phyloP scores from a whole-genome alignment of 2,113 vertebrate species.

The Benitochromis conjunctus region DNA sequence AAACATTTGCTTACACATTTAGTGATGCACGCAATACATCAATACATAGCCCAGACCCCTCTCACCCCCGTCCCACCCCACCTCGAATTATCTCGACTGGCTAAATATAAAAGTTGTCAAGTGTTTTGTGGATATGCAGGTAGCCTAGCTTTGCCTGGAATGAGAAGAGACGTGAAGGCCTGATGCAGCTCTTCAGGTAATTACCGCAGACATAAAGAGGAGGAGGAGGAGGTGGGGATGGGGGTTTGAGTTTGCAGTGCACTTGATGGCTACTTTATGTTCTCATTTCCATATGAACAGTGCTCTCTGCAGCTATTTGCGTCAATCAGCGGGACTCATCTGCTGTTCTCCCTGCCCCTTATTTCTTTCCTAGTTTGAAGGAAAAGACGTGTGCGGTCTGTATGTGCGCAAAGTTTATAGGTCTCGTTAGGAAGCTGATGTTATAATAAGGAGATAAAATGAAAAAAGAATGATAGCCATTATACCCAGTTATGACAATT shows the following conservation, averaged over 20 bases:
- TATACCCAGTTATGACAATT: not conserved
- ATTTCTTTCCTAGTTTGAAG: constrained; percentile 8
- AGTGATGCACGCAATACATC: not conserved
- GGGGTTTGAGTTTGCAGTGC: constrained; percentile 51
- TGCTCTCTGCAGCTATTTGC: constrained; percentile 60
- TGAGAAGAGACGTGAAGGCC: constrained; percentile 46
- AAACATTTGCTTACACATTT: not conserved
- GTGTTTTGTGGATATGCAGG: constrained; percentile 45
- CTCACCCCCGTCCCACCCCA: no score
- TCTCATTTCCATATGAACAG: constrained; percentile 71
- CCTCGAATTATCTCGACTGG: constrained; percentile 13
- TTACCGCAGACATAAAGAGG: constrained; percentile 59
- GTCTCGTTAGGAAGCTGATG: not conserved
- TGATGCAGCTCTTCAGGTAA: constrained; percentile 69
- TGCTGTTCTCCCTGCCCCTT: constrained; percentile 31
- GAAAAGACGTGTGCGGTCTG: not conserved
- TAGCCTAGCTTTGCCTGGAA: constrained; percentile 33
- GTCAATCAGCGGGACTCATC: constrained; percentile 58
- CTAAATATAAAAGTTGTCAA: constrained; percentile 62
- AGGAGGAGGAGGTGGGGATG: constrained; percentile 40
- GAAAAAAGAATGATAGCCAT: not conserved
- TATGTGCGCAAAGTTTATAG: not conserved
- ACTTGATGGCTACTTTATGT: constrained; percentile 71
- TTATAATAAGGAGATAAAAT: not conserved
- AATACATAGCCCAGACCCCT: not conserved